A percentile compares a stretch with the other conserved stretches of the same genome.
Conservation (phyloP, 2,113 vertebrate species). For the Micronycteris hirsuta region DNA sequence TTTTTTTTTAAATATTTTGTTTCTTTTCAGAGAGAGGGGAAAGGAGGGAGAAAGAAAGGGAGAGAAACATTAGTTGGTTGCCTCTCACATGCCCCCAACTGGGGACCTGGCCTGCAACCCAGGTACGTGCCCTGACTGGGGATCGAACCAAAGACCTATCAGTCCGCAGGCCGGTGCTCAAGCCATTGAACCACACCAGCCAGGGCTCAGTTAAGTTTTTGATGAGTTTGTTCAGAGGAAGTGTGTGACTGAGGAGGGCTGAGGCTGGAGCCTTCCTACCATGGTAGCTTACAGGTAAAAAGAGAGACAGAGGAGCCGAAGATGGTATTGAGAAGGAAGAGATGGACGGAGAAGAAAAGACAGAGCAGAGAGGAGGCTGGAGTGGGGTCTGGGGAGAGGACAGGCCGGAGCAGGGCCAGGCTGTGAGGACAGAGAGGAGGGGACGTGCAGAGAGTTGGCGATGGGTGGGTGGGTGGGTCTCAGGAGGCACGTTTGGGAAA, state of each 20-base stretch:
- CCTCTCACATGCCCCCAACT: too few relatives aligned
- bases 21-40: too few relatives aligned
- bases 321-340: background rate
- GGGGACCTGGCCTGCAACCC: too few relatives aligned
- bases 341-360: background rate
- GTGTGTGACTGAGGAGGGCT: background rate
- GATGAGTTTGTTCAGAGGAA: background rate
- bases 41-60: too few relatives aligned
- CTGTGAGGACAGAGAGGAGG: background rate
- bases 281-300: too few relatives aligned
- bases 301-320: background rate
- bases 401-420: background rate
- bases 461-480: background rate
- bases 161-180: too few relatives aligned
- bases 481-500: background rate
- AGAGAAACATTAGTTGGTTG: too few relatives aligned
- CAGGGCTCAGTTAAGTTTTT: background rate
- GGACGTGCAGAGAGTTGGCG: too few relatives aligned
- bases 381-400: background rate
- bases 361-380: background rate
- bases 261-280: background rate
- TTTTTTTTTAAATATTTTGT: too few relatives aligned
- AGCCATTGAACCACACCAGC: too few relatives aligned
- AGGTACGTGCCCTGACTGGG: too few relatives aligned
- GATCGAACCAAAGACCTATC: too few relatives aligned